A percentile compares a stretch with the other conserved stretches of the same genome.
phyloP scores from a whole-genome alignment of 2,797 vertebrate species.

The Microtus obscurus region DNA sequence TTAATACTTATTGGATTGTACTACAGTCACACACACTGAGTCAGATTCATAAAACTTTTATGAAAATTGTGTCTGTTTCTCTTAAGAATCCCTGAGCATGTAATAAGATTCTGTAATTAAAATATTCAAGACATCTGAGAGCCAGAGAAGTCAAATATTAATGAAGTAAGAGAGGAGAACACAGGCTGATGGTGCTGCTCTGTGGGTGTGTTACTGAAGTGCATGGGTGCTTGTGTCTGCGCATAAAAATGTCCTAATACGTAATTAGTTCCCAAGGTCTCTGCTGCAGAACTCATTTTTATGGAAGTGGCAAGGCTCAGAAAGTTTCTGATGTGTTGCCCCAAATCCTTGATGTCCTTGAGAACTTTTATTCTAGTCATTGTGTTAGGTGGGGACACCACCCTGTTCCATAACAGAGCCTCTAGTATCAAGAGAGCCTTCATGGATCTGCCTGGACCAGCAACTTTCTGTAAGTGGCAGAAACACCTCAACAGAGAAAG shows the following conservation, averaged over 20 bases:
- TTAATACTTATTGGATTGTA: constrained; percentile 72
- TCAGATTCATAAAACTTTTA: constrained; percentile 75
- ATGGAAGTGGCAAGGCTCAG: neutral
- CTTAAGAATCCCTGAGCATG: constrained; percentile 78
- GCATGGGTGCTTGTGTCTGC: constrained; percentile 13
- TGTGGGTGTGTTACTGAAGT: neutral
- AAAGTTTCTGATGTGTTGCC: neutral
- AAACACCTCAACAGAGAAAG: neutral
- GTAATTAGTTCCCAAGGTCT: constrained; percentile 67
- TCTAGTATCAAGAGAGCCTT: neutral
- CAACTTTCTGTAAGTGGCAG: neutral
- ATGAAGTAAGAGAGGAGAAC: constrained; percentile 69
- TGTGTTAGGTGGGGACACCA: neutral
- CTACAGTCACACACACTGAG: constrained; percentile 69
- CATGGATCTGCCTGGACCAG: neutral
- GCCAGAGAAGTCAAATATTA: constrained; percentile 80
- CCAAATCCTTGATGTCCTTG: constrained; percentile 52
- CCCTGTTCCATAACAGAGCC: neutral
- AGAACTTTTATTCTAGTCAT: constrained; percentile 35
- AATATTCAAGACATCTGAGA: constrained; percentile 75
- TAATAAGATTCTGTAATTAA: constrained; percentile 82
- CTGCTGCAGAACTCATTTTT: constrained; percentile 26
- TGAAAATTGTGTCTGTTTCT: constrained; percentile 75
- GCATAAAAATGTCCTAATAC: neutral
- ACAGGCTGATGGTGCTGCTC: constrained; percentile 1